These are phyloP conservation scores for Toxotes jaculatrix DNA, from an alignment of 2,113 vertebrate genomes.

Conservation along the genomic window DNA sequence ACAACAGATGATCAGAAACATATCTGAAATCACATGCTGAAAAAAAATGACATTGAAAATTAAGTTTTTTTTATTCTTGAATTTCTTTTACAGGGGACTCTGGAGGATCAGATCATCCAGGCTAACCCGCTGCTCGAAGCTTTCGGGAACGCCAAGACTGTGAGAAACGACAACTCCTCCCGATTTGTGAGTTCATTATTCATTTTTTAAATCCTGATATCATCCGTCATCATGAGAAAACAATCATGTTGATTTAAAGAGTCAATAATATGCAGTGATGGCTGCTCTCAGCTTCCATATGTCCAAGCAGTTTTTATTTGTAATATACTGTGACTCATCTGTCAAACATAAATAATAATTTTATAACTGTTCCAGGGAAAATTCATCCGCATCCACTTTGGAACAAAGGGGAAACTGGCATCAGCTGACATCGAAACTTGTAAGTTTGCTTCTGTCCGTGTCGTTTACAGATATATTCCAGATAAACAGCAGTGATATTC, in stretches of 20 bases:
- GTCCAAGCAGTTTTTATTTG: neutral
- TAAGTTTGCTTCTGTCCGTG: slow-evolving; percentile 40
- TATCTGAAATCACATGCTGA: neutral
- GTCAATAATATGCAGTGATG: neutral
- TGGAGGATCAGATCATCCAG: slow-evolving; percentile 81
- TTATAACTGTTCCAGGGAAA: slow-evolving; percentile 68
- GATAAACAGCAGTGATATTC: neutral
- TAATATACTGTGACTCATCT: neutral
- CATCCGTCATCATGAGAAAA: neutral
- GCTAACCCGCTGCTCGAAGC: slow-evolving; percentile 83
- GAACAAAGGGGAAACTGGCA: slow-evolving; percentile 78
- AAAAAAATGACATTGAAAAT: neutral
- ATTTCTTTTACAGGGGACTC: slow-evolving; percentile 62
- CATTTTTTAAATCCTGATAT: neutral
- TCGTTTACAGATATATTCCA: neutral
- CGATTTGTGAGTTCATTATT: slow-evolving; percentile 68
- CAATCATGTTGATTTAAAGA: neutral
- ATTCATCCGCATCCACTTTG: slow-evolving; percentile 83
- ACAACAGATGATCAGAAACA: neutral
- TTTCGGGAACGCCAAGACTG: slow-evolving; percentile 81
- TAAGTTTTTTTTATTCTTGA: neutral
- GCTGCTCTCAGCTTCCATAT: neutral
- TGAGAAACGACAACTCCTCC: slow-evolving; percentile 80
- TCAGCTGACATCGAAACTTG: slow-evolving; percentile 82
- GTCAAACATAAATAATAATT: slow-evolving; percentile 1